These are phyloP conservation scores for Trichonephila clavata DNA, from an alignment of 1,140 invertebrate genomes.

Conservation along the genomic window DNA sequence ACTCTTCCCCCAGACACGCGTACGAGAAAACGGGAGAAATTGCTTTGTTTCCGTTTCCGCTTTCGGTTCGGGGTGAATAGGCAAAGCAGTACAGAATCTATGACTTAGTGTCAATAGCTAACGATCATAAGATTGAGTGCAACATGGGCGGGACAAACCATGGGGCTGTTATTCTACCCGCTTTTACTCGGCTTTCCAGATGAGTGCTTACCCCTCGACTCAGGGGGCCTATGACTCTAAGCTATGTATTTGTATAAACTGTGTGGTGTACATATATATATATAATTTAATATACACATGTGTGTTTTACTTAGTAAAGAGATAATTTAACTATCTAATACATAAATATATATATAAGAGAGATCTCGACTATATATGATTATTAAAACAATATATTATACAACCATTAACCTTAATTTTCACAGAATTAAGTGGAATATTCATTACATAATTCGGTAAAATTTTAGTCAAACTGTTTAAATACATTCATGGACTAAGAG, in stretches of 20 bases:
- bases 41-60: slow-evolving; percentile 39
- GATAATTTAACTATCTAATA: too few species aligned
- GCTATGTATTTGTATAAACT: background rate
- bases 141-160: slow-evolving; percentile 63
- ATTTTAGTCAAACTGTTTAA: too few species aligned
- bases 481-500: too few species aligned
- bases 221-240: background rate
- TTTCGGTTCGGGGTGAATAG: background rate
- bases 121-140: slow-evolving; percentile 69
- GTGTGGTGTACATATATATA: background rate
- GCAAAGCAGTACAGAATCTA: background rate
- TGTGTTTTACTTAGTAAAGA: too few species aligned
- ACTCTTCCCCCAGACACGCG: background rate
- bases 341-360: too few species aligned
- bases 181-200: background rate
- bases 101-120: slow-evolving; percentile 66
- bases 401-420: too few species aligned
- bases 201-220: slow-evolving; percentile 16
- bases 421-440: too few species aligned
- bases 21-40: background rate
- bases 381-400: too few species aligned
- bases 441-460: too few species aligned
- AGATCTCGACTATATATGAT: too few species aligned
- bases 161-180: background rate
- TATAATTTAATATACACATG: too few species aligned